A percentile compares a stretch with the other conserved stretches of the same genome.
phyloP scores from a whole-genome alignment of 2,113 vertebrate genomes.

The Dunckerocampus dactyliophorus region DNA sequence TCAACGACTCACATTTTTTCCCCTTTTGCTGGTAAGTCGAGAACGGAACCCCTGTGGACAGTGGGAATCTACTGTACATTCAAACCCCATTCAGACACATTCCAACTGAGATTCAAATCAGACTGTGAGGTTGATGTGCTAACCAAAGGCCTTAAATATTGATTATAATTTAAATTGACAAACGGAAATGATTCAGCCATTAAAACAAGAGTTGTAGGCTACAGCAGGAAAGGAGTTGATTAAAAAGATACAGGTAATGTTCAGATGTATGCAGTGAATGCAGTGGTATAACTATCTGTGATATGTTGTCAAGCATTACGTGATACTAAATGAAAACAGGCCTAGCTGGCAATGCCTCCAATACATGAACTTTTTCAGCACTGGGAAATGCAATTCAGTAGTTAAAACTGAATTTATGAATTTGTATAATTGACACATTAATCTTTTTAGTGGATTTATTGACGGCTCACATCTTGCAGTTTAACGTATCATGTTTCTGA shows the following conservation, averaged over 20 bases:
- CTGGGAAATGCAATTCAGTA: neutral
- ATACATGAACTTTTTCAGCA: neutral
- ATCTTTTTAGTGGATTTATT: neutral
- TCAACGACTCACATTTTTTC: too few relatives aligned
- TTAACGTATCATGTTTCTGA: neutral
- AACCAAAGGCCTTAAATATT: too few relatives aligned
- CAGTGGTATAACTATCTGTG: conserved; percentile 14
- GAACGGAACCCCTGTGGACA: too few relatives aligned
- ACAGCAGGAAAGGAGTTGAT: neutral
- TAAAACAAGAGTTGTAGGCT: neutral
- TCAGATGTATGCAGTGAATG: conserved; percentile 9
- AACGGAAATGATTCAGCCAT: neutral
- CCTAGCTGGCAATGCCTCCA: conserved; percentile 10
- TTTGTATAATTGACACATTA: neutral
- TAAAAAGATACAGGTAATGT: conserved; percentile 1
- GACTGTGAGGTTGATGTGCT: too few relatives aligned
- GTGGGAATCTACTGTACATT: too few relatives aligned
- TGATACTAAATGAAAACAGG: neutral
- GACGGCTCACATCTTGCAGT: neutral
- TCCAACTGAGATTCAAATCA: too few relatives aligned
- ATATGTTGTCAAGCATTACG: neutral
- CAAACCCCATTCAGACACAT: too few relatives aligned
- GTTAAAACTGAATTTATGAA: neutral
- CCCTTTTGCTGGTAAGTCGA: too few relatives aligned
- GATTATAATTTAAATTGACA: neutral